phyloP scores from a whole-genome alignment of 2,797 vertebrate genomes.

The Vipera latastei region DNA sequence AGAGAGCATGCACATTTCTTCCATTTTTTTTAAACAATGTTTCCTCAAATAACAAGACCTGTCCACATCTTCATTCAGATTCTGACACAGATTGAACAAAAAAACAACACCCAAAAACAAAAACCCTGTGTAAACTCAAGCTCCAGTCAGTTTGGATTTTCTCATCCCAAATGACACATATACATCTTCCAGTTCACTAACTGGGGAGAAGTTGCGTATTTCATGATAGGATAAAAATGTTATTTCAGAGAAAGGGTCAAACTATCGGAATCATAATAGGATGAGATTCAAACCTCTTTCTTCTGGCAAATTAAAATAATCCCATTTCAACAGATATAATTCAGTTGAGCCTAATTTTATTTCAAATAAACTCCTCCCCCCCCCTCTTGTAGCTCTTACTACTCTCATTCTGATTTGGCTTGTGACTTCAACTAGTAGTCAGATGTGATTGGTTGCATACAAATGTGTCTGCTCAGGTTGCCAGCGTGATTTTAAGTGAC shows the following conservation, averaged over 20 bases:
- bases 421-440: not conserved
- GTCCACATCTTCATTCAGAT: constrained; percentile 38
- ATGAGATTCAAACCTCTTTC: not conserved
- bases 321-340: not conserved
- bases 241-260: not conserved
- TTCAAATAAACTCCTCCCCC: not conserved
- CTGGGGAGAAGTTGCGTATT: not conserved
- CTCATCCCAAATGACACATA: constrained; percentile 35
- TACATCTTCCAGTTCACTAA: not conserved
- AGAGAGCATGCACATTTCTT: constrained; percentile 16
- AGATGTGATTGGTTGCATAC: not conserved
- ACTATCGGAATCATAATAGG: not conserved
- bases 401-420: not conserved
- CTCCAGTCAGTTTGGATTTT: constrained; percentile 19
- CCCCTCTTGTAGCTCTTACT: not conserved
- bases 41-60: constrained; percentile 46
- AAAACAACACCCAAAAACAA: not conserved
- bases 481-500: not conserved
- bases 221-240: not conserved
- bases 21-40: constrained; percentile 50
- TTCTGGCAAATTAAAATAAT: not conserved
- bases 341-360: not conserved
- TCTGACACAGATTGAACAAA: not conserved
- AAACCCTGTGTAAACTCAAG: constrained; percentile 45
- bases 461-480: no score